Evolutionary conservation across 2,113 vertebrate species (phyloP), one percentile per base, ranked within the genome.

Genomic region (Callorhinus ursinus): DNA sequence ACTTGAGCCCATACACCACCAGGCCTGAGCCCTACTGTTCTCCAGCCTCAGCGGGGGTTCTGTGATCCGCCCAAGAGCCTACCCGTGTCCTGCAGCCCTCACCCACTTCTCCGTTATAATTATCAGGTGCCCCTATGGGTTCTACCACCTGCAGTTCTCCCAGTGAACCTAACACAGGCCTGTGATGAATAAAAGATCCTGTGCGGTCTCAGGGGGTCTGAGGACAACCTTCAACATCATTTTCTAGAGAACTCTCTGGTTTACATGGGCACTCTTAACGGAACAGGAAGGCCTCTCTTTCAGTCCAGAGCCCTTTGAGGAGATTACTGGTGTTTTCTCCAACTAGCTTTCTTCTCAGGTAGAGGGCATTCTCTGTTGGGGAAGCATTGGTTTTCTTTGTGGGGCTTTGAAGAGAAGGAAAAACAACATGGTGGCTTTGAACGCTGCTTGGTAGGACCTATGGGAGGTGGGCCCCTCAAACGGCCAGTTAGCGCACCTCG

Each of bases 391-490:
- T 53, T 59, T 11, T 55, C 39, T 36, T 19, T 28, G 61, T 7
- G 55, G 31, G 19, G 2, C 93, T 81, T 55, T 65, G 90, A 28
- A 51, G 15, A 72, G 31, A 46, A 53, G 55, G 21, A 67, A 67
- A 36, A 57, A 28, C 85, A 49, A 31, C 19, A 2, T 0, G 4
- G 22, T 5, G 28, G 11, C 82, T 28, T 33, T 49, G 46, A 59
- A 11, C 26, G 24, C 8, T 2, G 1, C 49, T 31, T 13, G 61
- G 14, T 24, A 24, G 59, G 28, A 15, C 2, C 10, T 1, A 0
- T 0, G 0, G 65, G 7, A 18, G 26, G 19, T 18, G 28, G 21
- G 16, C 22, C 18, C 39, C 21, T 39, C 49, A 0, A 2, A 4
- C 13, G 42, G 26, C 63, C 15, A 4, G 33, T 18, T 9, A 69